Conservation (phyloP, 2,888 invertebrate genomes). For the Drepana falcataria region DNA sequence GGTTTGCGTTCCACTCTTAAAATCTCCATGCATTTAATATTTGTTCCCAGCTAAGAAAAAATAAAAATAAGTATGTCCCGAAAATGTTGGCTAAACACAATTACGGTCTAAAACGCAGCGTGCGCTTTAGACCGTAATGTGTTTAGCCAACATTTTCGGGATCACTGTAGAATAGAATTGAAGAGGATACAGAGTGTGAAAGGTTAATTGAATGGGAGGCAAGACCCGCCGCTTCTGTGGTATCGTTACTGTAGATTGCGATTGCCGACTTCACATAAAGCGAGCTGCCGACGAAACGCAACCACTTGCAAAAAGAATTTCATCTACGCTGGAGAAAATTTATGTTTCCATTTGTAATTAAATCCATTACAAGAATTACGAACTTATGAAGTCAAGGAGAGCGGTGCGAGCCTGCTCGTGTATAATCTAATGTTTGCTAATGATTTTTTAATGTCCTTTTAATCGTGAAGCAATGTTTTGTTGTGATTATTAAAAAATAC, state of each 20-base stretch:
- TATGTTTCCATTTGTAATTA: constrained; percentile 15
- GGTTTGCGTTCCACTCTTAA: no score
- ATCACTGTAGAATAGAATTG: constrained; percentile 38
- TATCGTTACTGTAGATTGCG: constrained; percentile 32
- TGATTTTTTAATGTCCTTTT: background rate
- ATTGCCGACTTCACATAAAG: constrained; percentile 12
- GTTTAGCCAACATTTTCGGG: constrained; percentile 2
- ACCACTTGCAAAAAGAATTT: constrained; percentile 28
- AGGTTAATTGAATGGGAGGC: constrained; percentile 58
- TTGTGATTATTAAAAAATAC: no score
- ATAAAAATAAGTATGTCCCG: no score
- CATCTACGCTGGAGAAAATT: constrained; percentile 32
- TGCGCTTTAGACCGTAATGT: background rate
- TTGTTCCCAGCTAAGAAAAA: background rate
- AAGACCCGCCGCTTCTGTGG: constrained; percentile 17
- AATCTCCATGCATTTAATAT: no score
- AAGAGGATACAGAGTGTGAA: constrained; percentile 50
- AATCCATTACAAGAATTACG: no score
- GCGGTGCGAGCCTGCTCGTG: no score
- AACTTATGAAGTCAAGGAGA: no score
- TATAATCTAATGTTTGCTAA: background rate
- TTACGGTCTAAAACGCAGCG: background rate
- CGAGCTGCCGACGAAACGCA: constrained; percentile 8
- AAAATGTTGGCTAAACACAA: no score
- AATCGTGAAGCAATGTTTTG: background rate